phyloP scores from a whole-genome alignment of 2,888 invertebrate species.

The Chrysolina oricalcia region DNA sequence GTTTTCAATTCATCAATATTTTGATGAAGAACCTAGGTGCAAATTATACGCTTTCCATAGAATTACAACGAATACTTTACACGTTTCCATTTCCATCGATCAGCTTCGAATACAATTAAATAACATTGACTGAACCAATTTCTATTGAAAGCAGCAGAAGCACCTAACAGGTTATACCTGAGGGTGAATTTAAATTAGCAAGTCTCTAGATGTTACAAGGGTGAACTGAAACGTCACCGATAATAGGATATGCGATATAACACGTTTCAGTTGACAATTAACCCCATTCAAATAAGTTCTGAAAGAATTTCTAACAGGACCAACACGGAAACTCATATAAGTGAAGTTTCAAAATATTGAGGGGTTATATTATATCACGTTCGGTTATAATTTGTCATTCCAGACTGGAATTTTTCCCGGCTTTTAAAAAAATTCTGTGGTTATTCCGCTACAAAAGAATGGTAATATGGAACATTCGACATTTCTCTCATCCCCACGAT shows the following conservation, averaged over 20 bases:
- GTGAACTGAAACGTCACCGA: neutral
- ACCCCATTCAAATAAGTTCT: neutral
- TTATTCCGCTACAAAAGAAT: no score
- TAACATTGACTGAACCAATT: neutral
- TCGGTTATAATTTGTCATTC: no score
- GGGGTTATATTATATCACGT: no score
- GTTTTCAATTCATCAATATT: neutral
- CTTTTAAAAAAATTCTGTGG: no score
- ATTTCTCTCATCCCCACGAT: no score
- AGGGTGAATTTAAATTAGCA: neutral
- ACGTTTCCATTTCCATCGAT: neutral
- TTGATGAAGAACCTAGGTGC: neutral
- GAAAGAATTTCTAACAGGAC: neutral
- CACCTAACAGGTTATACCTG: neutral
- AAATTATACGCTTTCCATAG: no score
- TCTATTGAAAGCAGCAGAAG: conserved; percentile 1
- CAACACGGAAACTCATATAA: no score
- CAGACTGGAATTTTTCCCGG: no score
- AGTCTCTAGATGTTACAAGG: neutral
- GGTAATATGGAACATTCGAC: no score
- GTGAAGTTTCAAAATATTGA: no score
- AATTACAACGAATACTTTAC: neutral
- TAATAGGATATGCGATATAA: neutral
- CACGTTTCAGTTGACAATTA: neutral
- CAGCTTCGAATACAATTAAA: neutral